phyloP scores from a whole-genome alignment of 2,113 vertebrate species.

The Pardalotus punctatus region DNA sequence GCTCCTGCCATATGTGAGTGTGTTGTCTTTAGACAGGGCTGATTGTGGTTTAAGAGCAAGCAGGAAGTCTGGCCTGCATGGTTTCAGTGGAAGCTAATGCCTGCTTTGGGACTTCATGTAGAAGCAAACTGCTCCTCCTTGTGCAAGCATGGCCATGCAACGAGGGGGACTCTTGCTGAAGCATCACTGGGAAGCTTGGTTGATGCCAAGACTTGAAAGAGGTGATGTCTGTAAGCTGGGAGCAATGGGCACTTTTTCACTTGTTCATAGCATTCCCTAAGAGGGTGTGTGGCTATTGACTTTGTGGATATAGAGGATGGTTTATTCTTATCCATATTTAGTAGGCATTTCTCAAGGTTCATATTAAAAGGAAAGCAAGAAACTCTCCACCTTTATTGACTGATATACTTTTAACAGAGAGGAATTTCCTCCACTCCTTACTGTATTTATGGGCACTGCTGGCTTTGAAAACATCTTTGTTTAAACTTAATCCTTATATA shows the following conservation, averaged over 20 bases:
- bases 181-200: background rate
- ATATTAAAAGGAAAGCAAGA: background rate
- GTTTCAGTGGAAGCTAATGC: background rate
- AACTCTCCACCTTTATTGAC: background rate
- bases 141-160: background rate
- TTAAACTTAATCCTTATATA: background rate
- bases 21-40: background rate
- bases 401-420: background rate
- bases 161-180: background rate
- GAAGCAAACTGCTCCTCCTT: background rate
- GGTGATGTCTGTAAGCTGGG: background rate
- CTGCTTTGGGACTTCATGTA: background rate
- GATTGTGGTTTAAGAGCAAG: background rate
- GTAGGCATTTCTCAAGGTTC: background rate
- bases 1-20: background rate
- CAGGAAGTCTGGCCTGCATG: background rate
- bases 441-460: background rate
- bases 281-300: background rate
- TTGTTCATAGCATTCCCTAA: background rate
- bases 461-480: constrained; percentile 7
- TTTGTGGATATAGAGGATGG: background rate
- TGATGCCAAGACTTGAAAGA: background rate
- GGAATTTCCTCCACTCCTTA: background rate
- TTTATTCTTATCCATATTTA: background rate
- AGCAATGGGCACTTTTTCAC: background rate